Evolutionary conservation across 2,888 invertebrate genomes (phyloP), one percentile per base, ranked within the genome.

Genomic region (Anthophora plumipes): DNA sequence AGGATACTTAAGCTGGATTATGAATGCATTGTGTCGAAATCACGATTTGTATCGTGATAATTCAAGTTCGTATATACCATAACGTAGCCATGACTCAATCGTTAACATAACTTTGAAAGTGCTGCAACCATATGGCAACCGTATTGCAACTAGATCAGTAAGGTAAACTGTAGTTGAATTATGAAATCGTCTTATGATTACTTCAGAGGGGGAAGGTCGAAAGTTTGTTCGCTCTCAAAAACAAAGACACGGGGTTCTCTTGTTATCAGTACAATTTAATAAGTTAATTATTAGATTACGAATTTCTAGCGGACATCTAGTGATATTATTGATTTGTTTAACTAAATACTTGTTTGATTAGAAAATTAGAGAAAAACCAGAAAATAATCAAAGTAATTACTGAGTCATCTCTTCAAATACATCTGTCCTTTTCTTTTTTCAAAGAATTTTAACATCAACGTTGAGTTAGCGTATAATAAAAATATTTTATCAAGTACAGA

Each of bases 281-380:
- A 31, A 31, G 31, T 31, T 66, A n/a, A 61, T 69, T 69, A 64
- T 82, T 77, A 81, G 22, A 39, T n/a, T 50, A 39, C 46, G 46
- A 66, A 50, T 50, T 50, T 57, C 12, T 22, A 71, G 86, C 80
- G 75, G 72, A 83, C 74, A 82, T 70, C 79, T 80, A 83, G 87
- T 83, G 70, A 83, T 66, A 80, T 79, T 85, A 87, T 89, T 89
- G 90, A 86, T 87, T 77, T 61, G 83, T 68, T 83, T 66, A 74
- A 82, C 59, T 84, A 86, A 88, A 76, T 82, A 76, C 85, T 83
- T 66, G 80, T 83, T 86, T 52, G 31, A 31, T 31, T 31, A 31
- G 31, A 83, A n/a, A n/a, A 77, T 87, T 88, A 87, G 63, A 79
- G 77, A 52, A 90, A n/a, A 91, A 89, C 89, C 82, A 84, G 79